phyloP scores from a whole-genome alignment of 2,888 invertebrate genomes.

The Gastracanthus pulcherrimus region DNA sequence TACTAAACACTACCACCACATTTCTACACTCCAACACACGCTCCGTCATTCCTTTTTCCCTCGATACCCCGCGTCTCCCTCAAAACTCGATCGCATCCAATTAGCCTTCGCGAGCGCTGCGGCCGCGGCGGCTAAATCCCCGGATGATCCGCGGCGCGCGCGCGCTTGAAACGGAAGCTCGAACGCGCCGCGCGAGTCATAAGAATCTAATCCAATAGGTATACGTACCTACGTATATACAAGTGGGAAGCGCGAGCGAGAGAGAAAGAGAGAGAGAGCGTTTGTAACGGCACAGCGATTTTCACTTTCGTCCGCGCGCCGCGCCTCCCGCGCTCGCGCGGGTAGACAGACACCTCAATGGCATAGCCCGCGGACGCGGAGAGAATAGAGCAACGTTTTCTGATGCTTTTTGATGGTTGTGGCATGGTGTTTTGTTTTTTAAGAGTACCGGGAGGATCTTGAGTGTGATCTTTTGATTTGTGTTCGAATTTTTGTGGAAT shows the following conservation, averaged over 20 bases:
- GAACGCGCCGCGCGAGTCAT: background rate
- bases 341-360: background rate
- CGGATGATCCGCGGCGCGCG: constrained; percentile 17
- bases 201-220: background rate
- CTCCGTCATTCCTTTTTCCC: no score
- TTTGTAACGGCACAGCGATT: constrained; percentile 8
- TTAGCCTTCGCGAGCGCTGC: background rate
- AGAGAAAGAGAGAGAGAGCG: no score
- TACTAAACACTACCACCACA: no score
- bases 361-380: background rate
- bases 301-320: constrained; percentile 37
- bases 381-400: no score
- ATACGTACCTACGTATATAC: no score
- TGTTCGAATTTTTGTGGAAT: background rate
- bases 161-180: constrained; percentile 5
- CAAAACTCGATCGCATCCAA: background rate
- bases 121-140: background rate
- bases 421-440: no score
- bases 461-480: background rate
- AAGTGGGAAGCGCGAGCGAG: no score
- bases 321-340: background rate
- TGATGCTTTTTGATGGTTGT: no score
- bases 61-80: no score
- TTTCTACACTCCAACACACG: no score
- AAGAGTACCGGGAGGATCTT: background rate